Evolutionary conservation across 2,113 vertebrate genomes (phyloP).

Genomic region (Semnornis frantzii): DNA sequence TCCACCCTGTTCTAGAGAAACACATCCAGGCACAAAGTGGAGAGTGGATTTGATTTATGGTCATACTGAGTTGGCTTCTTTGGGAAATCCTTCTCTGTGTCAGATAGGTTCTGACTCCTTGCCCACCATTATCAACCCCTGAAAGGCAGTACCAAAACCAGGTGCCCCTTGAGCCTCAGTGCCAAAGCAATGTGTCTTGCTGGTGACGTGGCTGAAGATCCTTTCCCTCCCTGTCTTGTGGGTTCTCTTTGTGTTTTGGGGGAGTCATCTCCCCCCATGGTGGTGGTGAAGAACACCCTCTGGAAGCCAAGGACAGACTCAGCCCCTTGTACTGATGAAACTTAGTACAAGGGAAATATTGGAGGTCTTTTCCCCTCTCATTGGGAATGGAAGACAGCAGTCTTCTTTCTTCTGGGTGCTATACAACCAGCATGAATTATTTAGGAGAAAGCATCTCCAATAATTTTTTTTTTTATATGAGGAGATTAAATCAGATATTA

Average conservation of each 20-base stretch:
- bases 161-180: too few relatives aligned
- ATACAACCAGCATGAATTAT: constrained; percentile 66
- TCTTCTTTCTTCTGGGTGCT: constrained; percentile 39
- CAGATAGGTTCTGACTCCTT: background rate
- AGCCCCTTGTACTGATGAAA: background rate
- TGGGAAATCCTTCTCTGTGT: background rate
- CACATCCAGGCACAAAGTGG: background rate
- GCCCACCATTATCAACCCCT: background rate
- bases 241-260: background rate
- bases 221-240: accelerated
- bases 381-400: constrained; percentile 45
- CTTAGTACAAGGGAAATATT: background rate
- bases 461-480: constrained; percentile 20
- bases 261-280: background rate
- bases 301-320: background rate
- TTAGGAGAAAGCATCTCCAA: constrained; percentile 19
- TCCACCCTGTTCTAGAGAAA: background rate
- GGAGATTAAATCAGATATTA: constrained; percentile 12
- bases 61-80: background rate
- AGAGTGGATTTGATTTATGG: background rate
- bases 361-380: constrained; percentile 15
- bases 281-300: background rate
- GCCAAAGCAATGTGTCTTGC: background rate
- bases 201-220: background rate
- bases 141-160: background rate